These are phyloP conservation scores for Caenorhabditis japonica DNA, from an alignment of 2,888 invertebrate genomes.

Conservation along the genomic window DNA sequence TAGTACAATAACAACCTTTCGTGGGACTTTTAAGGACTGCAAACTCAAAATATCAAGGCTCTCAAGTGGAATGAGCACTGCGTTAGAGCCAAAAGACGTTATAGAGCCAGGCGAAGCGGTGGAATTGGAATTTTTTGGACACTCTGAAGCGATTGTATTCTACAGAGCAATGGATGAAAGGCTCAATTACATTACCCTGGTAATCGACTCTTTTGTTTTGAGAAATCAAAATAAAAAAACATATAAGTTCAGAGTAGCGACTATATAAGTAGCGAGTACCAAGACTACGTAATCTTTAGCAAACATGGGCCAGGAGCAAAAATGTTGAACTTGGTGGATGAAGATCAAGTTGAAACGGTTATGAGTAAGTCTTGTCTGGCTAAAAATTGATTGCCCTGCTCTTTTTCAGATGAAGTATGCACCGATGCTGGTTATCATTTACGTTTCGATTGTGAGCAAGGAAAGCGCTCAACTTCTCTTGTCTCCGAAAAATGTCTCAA, in stretches of 20 bases:
- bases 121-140: slow-evolving; percentile 40
- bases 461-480: slow-evolving; percentile 32
- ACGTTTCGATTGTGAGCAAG: slow-evolving; percentile 41
- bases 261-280: slow-evolving; percentile 29
- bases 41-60: slow-evolving; percentile 43
- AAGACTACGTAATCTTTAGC: slow-evolving; percentile 41
- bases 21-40: slow-evolving; percentile 35
- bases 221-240: background rate
- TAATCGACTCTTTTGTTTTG: slow-evolving; percentile 7
- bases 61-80: slow-evolving; percentile 34
- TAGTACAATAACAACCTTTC: background rate
- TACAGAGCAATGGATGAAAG: slow-evolving; percentile 63
- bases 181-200: slow-evolving; percentile 54
- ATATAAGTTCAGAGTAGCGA: slow-evolving; percentile 27
- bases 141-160: slow-evolving; percentile 45
- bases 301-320: slow-evolving; percentile 23
- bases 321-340: slow-evolving; percentile 34
- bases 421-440: slow-evolving; percentile 24
- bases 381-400: background rate
- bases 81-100: slow-evolving; percentile 13
- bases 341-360: slow-evolving; percentile 15
- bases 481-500: slow-evolving; percentile 44
- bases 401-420: slow-evolving; percentile 39
- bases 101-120: slow-evolving; percentile 52
- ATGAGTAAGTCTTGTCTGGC: slow-evolving; percentile 37